phyloP scores from a whole-genome alignment of 2,888 invertebrate species.

The Eutolmus rufibarbis region DNA sequence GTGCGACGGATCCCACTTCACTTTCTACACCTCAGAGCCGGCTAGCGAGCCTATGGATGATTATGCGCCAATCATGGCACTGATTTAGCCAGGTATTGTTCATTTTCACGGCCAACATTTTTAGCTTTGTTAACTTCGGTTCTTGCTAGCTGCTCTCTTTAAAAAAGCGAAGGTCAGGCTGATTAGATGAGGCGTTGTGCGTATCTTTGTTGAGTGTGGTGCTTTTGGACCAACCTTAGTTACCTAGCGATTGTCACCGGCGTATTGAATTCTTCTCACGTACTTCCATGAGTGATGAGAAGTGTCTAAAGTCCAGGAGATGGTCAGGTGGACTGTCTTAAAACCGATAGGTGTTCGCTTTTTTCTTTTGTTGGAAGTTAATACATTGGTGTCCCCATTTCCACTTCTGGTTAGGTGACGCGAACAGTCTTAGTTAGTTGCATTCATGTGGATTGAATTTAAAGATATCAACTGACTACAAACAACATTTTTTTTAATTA shows the following conservation, averaged over 20 bases:
- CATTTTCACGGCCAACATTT: conserved; percentile 25
- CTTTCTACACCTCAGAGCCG: background rate
- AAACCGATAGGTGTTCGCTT: background rate
- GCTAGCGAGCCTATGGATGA: background rate
- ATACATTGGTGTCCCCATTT: background rate
- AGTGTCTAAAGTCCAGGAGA: background rate
- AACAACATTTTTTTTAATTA: background rate
- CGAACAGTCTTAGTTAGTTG: background rate
- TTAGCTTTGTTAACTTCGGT: background rate
- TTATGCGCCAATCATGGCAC: background rate
- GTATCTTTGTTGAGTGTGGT: background rate
- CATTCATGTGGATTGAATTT: background rate
- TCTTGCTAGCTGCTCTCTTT: background rate
- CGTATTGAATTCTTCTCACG: background rate
- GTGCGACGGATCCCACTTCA: background rate
- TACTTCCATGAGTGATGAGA: background rate
- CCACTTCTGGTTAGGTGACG: background rate
- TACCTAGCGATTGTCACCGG: background rate
- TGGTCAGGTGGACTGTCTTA: background rate
- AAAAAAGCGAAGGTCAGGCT: background rate
- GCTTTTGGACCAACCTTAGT: background rate
- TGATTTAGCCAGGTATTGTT: background rate
- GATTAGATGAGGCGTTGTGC: conserved; percentile 7
- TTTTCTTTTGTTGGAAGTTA: background rate
- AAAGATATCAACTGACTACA: background rate